Conservation (phyloP, 2,888 invertebrate species). For the Lithophane socia region DNA sequence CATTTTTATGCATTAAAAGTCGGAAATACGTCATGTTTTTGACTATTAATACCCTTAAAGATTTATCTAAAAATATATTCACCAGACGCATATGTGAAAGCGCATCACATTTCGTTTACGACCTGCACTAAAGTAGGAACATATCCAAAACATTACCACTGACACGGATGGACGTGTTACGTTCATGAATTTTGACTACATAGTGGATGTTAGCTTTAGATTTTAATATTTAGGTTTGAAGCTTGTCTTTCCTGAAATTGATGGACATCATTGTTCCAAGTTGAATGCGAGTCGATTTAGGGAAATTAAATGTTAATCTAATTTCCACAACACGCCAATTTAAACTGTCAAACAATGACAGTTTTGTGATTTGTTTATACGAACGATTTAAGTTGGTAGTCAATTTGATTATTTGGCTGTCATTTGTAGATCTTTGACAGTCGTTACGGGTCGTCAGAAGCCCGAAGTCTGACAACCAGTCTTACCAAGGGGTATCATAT, state of each 20-base stretch:
- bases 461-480: too few relatives aligned
- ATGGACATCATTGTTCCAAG: neutral
- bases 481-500: too few relatives aligned
- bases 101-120: slow-evolving; percentile 46
- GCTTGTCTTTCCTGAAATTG: neutral
- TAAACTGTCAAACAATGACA: too few relatives aligned
- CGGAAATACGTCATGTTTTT: too few relatives aligned
- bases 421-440: too few relatives aligned
- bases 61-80: slow-evolving; percentile 11
- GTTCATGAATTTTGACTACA: slow-evolving; percentile 8
- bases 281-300: neutral
- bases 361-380: too few relatives aligned
- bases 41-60: neutral
- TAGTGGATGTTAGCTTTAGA: neutral
- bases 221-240: neutral
- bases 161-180: slow-evolving; percentile 5
- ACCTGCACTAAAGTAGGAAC: slow-evolving; percentile 33
- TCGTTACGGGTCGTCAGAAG: too few relatives aligned
- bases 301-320: neutral
- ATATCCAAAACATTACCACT: slow-evolving; percentile 35
- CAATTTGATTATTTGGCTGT: too few relatives aligned
- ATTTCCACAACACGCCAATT: neutral
- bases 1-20: too few relatives aligned
- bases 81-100: neutral
- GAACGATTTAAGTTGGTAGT: too few relatives aligned